phyloP scores from a whole-genome alignment of 64 coral and sea anemone genomes.

The Acropora tenuis region DNA sequence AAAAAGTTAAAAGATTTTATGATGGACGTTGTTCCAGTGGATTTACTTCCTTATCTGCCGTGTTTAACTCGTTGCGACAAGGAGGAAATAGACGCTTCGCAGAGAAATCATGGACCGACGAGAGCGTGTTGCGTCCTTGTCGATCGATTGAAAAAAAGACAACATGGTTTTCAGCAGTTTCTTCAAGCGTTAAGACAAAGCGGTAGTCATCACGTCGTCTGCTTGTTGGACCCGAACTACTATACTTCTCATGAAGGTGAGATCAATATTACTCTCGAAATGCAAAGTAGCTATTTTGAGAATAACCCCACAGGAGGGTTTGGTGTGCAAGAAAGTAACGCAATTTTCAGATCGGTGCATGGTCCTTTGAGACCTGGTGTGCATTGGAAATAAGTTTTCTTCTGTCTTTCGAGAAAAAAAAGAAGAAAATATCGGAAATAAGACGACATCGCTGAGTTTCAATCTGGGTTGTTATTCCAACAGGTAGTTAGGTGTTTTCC shows the following conservation, averaged over 20 bases:
- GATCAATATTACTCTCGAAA: background rate
- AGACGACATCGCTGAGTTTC: no score
- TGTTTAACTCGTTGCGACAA: conserved; percentile 45
- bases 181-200: conserved; percentile 36
- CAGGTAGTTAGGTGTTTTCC: no score
- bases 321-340: no score
- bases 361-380: no score
- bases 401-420: no score
- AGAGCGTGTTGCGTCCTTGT: conserved; percentile 24
- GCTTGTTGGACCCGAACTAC: conserved; percentile 44
- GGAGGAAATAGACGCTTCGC: conserved; percentile 4
- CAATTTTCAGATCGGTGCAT: no score
- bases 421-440: no score
- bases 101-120: conserved; percentile 8
- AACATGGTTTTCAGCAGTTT: conserved; percentile 61
- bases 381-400: no score
- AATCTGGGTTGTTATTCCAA: no score
- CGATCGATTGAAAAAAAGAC: conserved; percentile 40
- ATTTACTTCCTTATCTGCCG: conserved; percentile 43
- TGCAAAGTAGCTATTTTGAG: no score
- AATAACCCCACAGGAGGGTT: no score
- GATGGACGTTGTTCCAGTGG: conserved; percentile 9
- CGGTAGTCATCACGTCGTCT: conserved; percentile 31
- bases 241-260: background rate
- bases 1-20: conserved; percentile 26